Evolutionary conservation across 2,888 invertebrate species (phyloP).

Genomic region (Hydroisotoma schaefferi): DNA sequence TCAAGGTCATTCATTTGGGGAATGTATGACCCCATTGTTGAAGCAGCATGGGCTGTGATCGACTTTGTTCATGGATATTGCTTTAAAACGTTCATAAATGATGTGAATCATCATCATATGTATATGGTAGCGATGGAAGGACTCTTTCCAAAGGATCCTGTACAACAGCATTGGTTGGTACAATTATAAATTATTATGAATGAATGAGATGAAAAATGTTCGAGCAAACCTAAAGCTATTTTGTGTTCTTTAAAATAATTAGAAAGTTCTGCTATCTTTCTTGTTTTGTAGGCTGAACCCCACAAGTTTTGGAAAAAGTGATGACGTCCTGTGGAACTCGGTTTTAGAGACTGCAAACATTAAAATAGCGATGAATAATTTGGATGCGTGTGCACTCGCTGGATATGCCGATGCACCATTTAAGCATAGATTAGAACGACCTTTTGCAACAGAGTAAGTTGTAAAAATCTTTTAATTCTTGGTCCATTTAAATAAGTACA

Average conservation of each 20-base stretch:
- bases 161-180: constrained; percentile 28
- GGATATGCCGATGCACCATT: constrained; percentile 21
- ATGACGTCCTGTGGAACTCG: constrained; percentile 33
- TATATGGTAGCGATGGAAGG: constrained; percentile 29
- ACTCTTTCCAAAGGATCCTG: constrained; percentile 27
- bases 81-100: constrained; percentile 21
- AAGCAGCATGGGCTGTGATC: constrained; percentile 31
- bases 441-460: constrained; percentile 19
- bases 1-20: constrained; percentile 31
- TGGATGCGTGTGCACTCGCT: constrained; percentile 34
- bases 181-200: not conserved
- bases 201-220: not conserved
- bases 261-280: not conserved
- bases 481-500: constrained; percentile 1
- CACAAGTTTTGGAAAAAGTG: constrained; percentile 1
- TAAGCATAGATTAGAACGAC: constrained; percentile 25
- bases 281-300: not conserved
- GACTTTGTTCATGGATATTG: constrained; percentile 38
- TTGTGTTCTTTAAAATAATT: not conserved
- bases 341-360: constrained; percentile 27
- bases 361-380: constrained; percentile 33
- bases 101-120: constrained; percentile 29
- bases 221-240: too few species aligned
- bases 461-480: not conserved
- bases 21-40: constrained; percentile 32